A percentile compares a stretch with the other conserved stretches of the same genome.
Evolutionary conservation across 1,140 invertebrate genomes (phyloP).

Genomic region (Diploscapter pachys): DNA sequence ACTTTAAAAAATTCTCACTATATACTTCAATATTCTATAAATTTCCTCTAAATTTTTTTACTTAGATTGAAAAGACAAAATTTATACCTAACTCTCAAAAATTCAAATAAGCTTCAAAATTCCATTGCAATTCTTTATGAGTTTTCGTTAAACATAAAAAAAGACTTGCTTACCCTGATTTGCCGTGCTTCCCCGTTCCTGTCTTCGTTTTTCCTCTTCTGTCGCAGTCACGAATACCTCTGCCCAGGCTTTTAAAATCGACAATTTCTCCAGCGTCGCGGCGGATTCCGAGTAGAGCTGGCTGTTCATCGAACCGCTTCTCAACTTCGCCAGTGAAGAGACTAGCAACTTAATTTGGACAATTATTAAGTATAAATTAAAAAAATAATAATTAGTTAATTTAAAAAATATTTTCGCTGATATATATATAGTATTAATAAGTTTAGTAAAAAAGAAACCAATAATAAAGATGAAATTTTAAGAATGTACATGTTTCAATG

Average conservation of each 20-base stretch:
- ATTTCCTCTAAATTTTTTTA: slow-evolving; percentile 63
- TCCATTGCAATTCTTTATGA: neutral
- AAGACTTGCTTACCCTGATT: neutral
- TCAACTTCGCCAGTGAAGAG: slow-evolving; percentile 84
- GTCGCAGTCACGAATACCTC: slow-evolving; percentile 87
- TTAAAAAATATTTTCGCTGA: too few species aligned
- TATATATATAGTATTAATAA: too few species aligned
- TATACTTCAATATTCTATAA: slow-evolving; percentile 22
- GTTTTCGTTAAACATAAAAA: neutral
- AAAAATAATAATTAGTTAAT: too few species aligned
- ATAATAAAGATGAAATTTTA: too few species aligned
- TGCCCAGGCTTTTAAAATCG: slow-evolving; percentile 97
- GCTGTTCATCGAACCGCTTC: slow-evolving; percentile 69
- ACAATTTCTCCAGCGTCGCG: slow-evolving; percentile 88
- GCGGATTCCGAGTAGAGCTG: slow-evolving; percentile 88
- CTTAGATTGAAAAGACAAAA: slow-evolving; percentile 61
- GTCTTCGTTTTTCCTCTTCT: slow-evolving; percentile 66
- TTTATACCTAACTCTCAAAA: neutral
- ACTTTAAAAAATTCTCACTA: slow-evolving; percentile 12
- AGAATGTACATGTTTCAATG: too few species aligned
- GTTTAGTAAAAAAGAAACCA: too few species aligned
- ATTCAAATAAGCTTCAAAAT: slow-evolving; percentile 9
- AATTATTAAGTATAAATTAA: too few species aligned
- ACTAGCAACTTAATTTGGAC: slow-evolving; percentile 69
- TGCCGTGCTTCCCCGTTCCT: slow-evolving; percentile 49